Evolutionary conservation across 2,888 invertebrate species (phyloP), one percentile per base, ranked within the genome.

Genomic region (Eupithecia subumbrata): DNA sequence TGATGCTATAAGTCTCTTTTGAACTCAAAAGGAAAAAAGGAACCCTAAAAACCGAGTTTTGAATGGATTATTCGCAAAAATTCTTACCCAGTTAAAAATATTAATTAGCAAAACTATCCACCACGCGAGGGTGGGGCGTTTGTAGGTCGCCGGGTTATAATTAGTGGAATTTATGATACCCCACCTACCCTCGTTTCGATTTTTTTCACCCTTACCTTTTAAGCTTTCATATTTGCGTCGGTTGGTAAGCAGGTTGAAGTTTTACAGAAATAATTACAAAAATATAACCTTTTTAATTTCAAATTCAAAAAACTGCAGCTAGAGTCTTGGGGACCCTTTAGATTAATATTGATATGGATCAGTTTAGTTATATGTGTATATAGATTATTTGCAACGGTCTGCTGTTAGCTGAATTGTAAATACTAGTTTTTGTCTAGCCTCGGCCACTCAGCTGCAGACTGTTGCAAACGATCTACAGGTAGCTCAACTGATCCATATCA

Each of bases 121-220:
- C 78, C 76, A 72, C 71, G 69, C 60, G 14, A 64, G 73, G 73
- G 48, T 16, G 25, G 72, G 77, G 75, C 76, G 71, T 81, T 78
- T 16, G 72, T 81, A 70, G 82, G 82, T 81, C 75, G 74, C 71
- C 48, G 75, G 76, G 83, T 84, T 84, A 88, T 88, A 89, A 89
- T 89, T 89, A 89, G 87, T 84, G 75, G 83, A 89, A 88, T 89
- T 89, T 89, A 88, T 85, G 87, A 86, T 77, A 82, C 77, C 72
- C 75, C 81, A 87, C 86, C 70, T 18, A 14, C 48, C 37, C 11
- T 77, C 76, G 34, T 34, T 64, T 64, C 74, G 79, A 77, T 74
- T 80, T 80, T 76, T 77, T 70, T 64, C 30, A 76, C 74, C 79
- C 75, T 71, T 79, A 72, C 76, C 73, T 70, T n/a, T 70, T 18